Base-by-base conservation (phyloP, 2,113 vertebrate species). In the Emydura subglobosa region DNA sequence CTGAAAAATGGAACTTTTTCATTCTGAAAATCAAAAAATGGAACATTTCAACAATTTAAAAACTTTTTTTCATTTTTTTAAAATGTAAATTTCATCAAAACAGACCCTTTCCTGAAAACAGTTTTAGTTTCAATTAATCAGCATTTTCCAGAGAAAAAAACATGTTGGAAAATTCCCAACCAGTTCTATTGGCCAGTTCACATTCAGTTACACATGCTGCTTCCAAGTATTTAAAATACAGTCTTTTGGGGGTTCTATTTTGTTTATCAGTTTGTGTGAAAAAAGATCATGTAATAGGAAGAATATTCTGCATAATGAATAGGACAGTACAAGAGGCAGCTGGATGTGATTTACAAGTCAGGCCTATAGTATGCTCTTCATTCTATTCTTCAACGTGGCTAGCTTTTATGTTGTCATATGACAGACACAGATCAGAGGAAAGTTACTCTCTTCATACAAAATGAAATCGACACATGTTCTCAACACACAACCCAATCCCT, bases 281-380 rank as follows among this genome's bases (percentile, higher is more conserved):
- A 96, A 95, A 95, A 96, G 90, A 91, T 96, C 72, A 83, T 44
- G 61, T 93, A 97, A 96, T 72, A 84, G 61, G 61, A 94, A 85
- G 89, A 96, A 86, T 79, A 55, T 88, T 96, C 90, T 86, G 91
- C 88, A 72, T 96, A 95, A 95, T 87, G 86, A 96, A 92, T 91
- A 94, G 89, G 95, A 91, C 95, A 96, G 85, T 80, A 87, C 57
- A 96, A 96, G 85, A 95, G 93, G 93, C 95, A 97, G 93, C 95
- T 96, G 96, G 90, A 94, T 96, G 88, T 85, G 7, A 0, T 95
- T 96, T 95, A 93, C 85, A 96, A 97, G 93, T 90, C 95, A 96
- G 87, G 93, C 90, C 93, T 94, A n/a, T 86, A 90, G 94, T 95
- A 95, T 94, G 93, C 27, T 96, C 53, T 94, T 97, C 90, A 91